Evolutionary conservation across 2,113 vertebrate genomes (phyloP), one percentile per base, ranked within the genome.

Genomic region (Neolamprologus toae): DNA sequence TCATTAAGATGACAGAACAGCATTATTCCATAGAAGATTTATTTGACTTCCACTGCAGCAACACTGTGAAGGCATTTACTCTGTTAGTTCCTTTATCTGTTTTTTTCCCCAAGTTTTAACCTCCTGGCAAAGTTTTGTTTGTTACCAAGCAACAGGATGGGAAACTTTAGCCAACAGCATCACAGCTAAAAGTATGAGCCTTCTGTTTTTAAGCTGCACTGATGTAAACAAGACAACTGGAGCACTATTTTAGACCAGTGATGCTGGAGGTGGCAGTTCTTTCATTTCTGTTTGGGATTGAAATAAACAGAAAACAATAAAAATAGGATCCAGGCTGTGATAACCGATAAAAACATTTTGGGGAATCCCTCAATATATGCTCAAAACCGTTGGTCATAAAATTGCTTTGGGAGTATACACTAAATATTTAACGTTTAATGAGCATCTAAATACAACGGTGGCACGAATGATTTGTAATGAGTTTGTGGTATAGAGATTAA

Each of bases 191-290:
- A 53, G 51, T 47, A 40, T 28, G 33, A 81, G 37, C 53, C 63
- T 84, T 86, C 55, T 31, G 45, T 80, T 76, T 80, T 28, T 47
- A 40, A 71, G 42, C 23, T 17, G 42, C 2, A 11, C 53, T 59
- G 45, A 78, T 81, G 35, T 73, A 88, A 93, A 93, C 83, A 88
- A 91, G 79, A 33, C 35, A 31, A 53, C 9, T 37, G 61, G 28
- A 83, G 61, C 14, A 28, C 78, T 76, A 85, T 88, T 89, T 87
- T 55, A 21, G 28, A 81, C 49, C 7, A 8, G 26, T 85, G 42
- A 40, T 85, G 87, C 89, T 85, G 86, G 86, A 91, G 88, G 90
- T 87, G 86, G 59, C 47, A 87, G 55, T 73, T 79, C 57, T 31
- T 76, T 57, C 10, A 8, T 88, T 47, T 86, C 26, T 51, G 51